Percentiles rank a stretch among this genome's conserved stretches.
Evolutionary conservation across 2,113 vertebrate genomes (phyloP).

Genomic region (Tringa solitaria): DNA sequence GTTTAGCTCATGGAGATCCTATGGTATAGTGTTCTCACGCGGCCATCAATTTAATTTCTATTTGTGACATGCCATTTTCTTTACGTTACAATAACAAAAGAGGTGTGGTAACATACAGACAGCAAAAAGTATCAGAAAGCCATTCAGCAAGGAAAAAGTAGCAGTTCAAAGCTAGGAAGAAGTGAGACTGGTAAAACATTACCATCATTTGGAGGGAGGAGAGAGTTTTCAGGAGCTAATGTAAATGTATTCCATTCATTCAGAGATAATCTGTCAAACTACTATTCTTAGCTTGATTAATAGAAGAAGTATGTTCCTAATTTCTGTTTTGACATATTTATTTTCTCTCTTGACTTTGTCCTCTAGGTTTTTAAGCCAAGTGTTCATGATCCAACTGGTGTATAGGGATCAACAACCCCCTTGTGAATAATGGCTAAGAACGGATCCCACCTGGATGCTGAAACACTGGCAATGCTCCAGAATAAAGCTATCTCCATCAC

Average conservation of each 20-base stretch:
- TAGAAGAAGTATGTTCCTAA: neutral
- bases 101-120: neutral
- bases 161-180: neutral
- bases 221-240: neutral
- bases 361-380: constrained; percentile 33
- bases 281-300: neutral
- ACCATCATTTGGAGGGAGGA: neutral
- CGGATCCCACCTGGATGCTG: constrained; percentile 68
- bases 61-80: neutral
- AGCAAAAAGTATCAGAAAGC: neutral
- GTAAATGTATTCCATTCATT: neutral
- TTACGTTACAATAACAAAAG: neutral
- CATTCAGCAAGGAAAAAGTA: neutral
- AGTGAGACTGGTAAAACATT: neutral
- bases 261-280: neutral
- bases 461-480: constrained; percentile 79
- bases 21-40: neutral
- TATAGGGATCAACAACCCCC: neutral
- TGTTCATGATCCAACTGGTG: neutral
- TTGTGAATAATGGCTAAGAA: constrained; percentile 63
- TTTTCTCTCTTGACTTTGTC: neutral
- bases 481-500: constrained; percentile 48
- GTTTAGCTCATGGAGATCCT: neutral
- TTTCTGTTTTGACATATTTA: neutral
- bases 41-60: neutral